Percentiles rank a stretch among this genome's conserved stretches.
These are phyloP conservation scores for Leptinotarsa haldemani DNA, from an alignment of 2,888 invertebrate species.

Conservation along the genomic window DNA sequence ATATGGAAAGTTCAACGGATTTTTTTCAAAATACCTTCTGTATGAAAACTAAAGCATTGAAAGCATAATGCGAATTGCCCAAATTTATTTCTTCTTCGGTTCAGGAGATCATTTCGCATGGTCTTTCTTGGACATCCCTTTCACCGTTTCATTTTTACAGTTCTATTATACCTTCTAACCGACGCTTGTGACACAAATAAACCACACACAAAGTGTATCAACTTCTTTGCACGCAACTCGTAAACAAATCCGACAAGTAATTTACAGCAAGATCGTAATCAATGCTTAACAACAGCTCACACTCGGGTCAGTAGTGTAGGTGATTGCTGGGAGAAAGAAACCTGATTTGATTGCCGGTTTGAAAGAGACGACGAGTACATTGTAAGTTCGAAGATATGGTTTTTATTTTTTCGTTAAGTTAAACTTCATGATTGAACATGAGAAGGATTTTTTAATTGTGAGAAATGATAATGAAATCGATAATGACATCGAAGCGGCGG, in stretches of 20 bases:
- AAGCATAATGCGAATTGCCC: no score
- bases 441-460: no score
- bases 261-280: conserved; percentile 47
- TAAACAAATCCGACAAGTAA: conserved; percentile 49
- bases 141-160: neutral
- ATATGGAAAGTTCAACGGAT: no score
- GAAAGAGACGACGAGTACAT: no score
- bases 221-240: conserved; percentile 47
- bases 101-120: neutral
- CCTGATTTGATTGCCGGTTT: neutral
- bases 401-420: no score
- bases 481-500: no score
- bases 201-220: conserved; percentile 36
- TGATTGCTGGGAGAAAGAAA: neutral
- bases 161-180: conserved; percentile 1
- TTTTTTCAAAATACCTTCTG: no score
- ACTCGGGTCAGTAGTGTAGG: conserved; percentile 15
- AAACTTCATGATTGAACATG: no score
- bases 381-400: no score
- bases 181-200: conserved; percentile 21
- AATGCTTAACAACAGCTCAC: conserved; percentile 39
- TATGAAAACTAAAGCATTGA: no score
- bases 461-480: no score
- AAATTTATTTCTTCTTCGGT: no score
- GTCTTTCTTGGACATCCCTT: neutral